These are phyloP conservation scores for Aricia artaxerxes DNA, from an alignment of 2,888 invertebrate genomes.

Conservation along the genomic window DNA sequence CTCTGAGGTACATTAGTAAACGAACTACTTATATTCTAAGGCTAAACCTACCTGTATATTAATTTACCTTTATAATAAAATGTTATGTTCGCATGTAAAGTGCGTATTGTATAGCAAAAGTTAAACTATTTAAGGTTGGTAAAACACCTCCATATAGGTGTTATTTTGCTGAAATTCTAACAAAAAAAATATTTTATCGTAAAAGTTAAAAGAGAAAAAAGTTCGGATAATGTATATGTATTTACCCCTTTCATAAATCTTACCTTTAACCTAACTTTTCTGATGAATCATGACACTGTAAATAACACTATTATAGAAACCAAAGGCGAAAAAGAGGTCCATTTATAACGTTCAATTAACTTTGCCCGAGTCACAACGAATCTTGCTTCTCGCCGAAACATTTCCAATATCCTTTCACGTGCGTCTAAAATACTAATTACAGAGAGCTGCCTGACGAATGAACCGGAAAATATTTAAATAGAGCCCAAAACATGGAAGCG, in stretches of 20 bases:
- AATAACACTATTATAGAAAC: not conserved
- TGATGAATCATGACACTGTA: constrained; percentile 19
- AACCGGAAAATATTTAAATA: constrained; percentile 78
- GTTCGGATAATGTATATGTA: too few relatives aligned
- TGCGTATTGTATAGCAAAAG: too few relatives aligned
- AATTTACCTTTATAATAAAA: too few relatives aligned
- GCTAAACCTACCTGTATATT: constrained; percentile 20
- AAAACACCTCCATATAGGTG: too few relatives aligned
- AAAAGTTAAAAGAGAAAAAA: too few relatives aligned
- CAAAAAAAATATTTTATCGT: constrained; percentile 16
- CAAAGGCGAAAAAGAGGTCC: not conserved
- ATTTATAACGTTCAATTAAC: constrained; percentile 25
- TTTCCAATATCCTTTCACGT: constrained; percentile 46
- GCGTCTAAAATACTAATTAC: constrained; percentile 66
- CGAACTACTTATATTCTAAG: not conserved
- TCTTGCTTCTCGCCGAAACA: not conserved
- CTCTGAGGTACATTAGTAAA: not conserved
- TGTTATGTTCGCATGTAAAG: too few relatives aligned
- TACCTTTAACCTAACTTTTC: not conserved
- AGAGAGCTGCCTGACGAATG: constrained; percentile 73
- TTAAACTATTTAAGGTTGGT: too few relatives aligned
- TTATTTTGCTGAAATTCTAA: too few relatives aligned
- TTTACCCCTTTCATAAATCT: not conserved
- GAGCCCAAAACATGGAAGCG: constrained; percentile 71
- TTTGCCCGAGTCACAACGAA: constrained; percentile 14